phyloP scores from a whole-genome alignment of 1,140 invertebrate species.

The Geopemphigus sp. region DNA sequence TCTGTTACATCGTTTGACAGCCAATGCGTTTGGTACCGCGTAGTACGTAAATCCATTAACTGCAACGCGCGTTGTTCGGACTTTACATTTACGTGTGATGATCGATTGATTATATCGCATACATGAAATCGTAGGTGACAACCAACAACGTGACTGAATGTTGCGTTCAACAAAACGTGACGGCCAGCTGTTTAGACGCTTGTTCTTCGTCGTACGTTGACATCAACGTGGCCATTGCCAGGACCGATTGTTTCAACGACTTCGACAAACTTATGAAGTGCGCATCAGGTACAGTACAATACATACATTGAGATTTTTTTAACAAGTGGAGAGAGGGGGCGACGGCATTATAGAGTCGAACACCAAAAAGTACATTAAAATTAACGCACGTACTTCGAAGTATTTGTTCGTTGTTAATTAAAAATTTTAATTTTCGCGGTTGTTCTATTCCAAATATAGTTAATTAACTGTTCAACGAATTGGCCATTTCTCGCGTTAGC shows the following conservation, averaged over 20 bases:
- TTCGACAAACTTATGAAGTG: conserved; percentile 83
- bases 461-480: no score
- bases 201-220: conserved; percentile 78
- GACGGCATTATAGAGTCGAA: no score
- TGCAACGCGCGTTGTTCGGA: no score
- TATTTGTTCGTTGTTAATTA: no score
- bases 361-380: no score
- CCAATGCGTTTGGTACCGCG: neutral
- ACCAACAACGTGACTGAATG: conserved; percentile 72
- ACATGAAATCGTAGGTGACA: conserved; percentile 55
- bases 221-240: conserved; percentile 74
- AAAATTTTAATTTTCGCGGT: no score
- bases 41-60: neutral
- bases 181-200: conserved; percentile 70
- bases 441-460: no score
- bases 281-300: conserved; percentile 63
- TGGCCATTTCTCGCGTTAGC: no score
- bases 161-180: conserved; percentile 73
- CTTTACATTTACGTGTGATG: neutral
- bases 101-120: no score
- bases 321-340: no score
- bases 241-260: conserved; percentile 73
- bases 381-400: no score
- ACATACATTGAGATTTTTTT: no score
- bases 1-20: neutral